These are phyloP conservation scores for Aphrophora alni DNA, from an alignment of 2,888 invertebrate species.

Conservation along the genomic window DNA sequence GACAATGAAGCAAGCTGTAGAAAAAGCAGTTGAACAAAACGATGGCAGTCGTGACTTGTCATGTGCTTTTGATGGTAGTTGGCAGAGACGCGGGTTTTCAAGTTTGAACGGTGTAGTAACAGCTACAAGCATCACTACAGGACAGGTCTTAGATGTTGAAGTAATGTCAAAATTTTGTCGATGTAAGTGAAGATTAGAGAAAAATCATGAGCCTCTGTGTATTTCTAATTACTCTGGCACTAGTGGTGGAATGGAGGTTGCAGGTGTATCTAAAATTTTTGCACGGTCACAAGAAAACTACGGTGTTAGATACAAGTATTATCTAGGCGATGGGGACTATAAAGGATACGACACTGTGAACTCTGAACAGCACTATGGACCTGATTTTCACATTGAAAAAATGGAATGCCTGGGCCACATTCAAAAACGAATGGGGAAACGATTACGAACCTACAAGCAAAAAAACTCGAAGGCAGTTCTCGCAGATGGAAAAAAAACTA, in stretches of 20 bases:
- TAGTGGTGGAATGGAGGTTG: background rate
- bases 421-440: constrained; percentile 18
- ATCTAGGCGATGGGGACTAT: constrained; percentile 1
- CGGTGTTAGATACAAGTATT: background rate
- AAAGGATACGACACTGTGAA: constrained; percentile 9
- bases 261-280: background rate
- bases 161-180: background rate
- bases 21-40: constrained; percentile 24
- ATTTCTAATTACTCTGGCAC: background rate
- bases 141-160: constrained; percentile 10
- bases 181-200: background rate
- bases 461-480: background rate
- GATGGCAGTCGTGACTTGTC: constrained; percentile 27
- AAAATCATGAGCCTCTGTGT: background rate
- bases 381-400: constrained; percentile 22
- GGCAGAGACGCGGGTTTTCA: constrained; percentile 33
- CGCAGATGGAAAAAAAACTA: background rate
- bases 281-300: background rate
- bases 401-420: constrained; percentile 22
- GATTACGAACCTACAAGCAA: constrained; percentile 5
- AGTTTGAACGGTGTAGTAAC: constrained; percentile 32
- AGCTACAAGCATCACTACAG: constrained; percentile 7
- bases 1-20: constrained; percentile 29
- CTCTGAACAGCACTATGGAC: background rate
- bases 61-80: constrained; percentile 32